Base-by-base conservation (phyloP, 2,888 invertebrate species). In the Boloria selene region DNA sequence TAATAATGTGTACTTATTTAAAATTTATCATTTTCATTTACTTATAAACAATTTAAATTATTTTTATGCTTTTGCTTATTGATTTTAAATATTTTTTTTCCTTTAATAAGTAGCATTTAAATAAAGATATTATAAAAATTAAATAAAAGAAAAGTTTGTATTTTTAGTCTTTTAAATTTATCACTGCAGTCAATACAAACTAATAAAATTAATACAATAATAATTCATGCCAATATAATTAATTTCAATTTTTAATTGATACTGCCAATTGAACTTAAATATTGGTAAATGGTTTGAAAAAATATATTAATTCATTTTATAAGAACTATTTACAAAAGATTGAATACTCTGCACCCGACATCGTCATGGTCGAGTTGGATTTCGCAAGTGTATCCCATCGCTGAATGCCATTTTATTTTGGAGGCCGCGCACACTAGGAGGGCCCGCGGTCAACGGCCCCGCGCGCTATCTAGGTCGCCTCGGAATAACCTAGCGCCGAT, bases 401-500 rank as follows among this genome's bases (percentile, higher is more conserved):
- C 82, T 87, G 89, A 88, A 90, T 91, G 90, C 90, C 89, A 89
- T 90, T 90, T 88, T 88, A 88, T 88, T 92, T 90, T 90, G 87
- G 90, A 90, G 91, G 90, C 91, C 91, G 88, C 83, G 86, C 89
- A 83, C 85, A 81, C 83, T 79, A 86, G 79, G 88, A 90, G 90
- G 91, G 90, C 90, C 86, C 86, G 89, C 90, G 91, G 91, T 91
- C 91, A 92, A 83, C 90, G 91, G 90, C 91, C 91, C 91, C 90
- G 76, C 74, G 82, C 81, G 85, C 79, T 88, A 92, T 91, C 92
- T 92, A 90, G 92, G 92, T 91, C 90, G 89, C 83, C 87, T 91
- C 86, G 86, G 90, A 91, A 91, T 91, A 91, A 91, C 91, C 91
- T 91, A 92, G 90, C 89, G 88, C 90, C 90, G 86, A 91, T 91